Evolutionary conservation across 2,797 vertebrate genomes (phyloP).

Genomic region (Furcifer pardalis): DNA sequence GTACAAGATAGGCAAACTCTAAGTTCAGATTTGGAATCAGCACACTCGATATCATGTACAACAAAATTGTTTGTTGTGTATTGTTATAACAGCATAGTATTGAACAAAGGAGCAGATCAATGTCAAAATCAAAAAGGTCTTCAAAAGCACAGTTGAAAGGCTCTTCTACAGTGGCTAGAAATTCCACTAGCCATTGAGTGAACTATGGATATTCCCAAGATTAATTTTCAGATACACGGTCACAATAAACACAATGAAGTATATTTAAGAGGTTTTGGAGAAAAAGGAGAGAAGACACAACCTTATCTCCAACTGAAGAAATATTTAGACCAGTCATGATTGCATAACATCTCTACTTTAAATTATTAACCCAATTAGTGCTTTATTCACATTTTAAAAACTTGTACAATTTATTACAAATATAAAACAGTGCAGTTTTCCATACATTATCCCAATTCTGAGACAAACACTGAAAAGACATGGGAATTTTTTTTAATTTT

Average conservation of each 20-base stretch:
- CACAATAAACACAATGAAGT: not conserved
- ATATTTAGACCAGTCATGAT: constrained; percentile 73
- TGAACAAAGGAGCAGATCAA: not conserved
- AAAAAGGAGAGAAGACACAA: constrained; percentile 25
- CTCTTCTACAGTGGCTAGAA: not conserved
- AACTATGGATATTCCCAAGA: not conserved
- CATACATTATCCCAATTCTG: constrained; percentile 79
- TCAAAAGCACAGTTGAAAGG: not conserved
- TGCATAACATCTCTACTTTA: constrained; percentile 75
- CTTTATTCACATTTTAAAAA: constrained; percentile 81
- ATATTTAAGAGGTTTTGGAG: not conserved
- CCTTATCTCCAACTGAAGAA: constrained; percentile 69
- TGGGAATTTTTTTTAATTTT: constrained; percentile 73
- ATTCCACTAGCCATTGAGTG: not conserved
- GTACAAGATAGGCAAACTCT: too few species aligned
- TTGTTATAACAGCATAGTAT: not conserved
- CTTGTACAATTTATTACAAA: constrained; percentile 79
- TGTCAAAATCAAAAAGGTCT: not conserved
- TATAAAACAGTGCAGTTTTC: constrained; percentile 77
- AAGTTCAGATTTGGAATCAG: too few species aligned
- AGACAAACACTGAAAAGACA: constrained; percentile 77
- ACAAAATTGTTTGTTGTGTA: not conserved
- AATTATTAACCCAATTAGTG: constrained; percentile 79
- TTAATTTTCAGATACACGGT: not conserved
- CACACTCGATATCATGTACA: too few species aligned